Evolutionary conservation across 92 coral and sea anemone genomes (phyloP).

Genomic region (Palythoa heliodiscus): DNA sequence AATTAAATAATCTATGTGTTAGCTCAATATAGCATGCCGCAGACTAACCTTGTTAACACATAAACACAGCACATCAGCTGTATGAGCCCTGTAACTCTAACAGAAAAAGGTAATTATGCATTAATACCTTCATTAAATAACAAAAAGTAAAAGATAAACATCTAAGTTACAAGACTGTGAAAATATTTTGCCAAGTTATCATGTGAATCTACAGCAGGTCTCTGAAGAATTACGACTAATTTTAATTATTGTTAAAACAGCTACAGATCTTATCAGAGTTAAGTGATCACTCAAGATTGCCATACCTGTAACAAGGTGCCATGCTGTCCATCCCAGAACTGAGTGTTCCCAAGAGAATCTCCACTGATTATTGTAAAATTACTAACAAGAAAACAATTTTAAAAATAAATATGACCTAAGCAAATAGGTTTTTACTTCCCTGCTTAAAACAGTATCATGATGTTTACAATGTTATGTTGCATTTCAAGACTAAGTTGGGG

Average conservation of each 20-base stretch:
- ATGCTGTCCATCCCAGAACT: conserved; percentile 94
- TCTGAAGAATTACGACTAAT: no score
- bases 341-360: conserved; percentile 97
- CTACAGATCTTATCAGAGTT: no score
- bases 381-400: conserved; percentile 49
- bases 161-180: no score
- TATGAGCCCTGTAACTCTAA: conserved; percentile 85
- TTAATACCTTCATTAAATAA: neutral
- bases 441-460: no score
- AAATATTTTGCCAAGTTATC: no score
- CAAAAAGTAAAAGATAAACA: neutral
- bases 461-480: no score
- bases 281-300: neutral
- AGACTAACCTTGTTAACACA: conserved; percentile 81
- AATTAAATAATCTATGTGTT: neutral
- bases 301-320: conserved; percentile 91
- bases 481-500: no score
- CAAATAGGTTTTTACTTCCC: neutral
- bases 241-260: no score
- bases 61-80: conserved; percentile 88
- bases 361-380: conserved; percentile 92
- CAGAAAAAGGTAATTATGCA: neutral
- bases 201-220: no score
- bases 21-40: neutral
- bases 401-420: neutral